Evolutionary conservation across 2,888 invertebrate species (phyloP), one percentile per base, ranked within the genome.

Genomic region (Erebia ligea): DNA sequence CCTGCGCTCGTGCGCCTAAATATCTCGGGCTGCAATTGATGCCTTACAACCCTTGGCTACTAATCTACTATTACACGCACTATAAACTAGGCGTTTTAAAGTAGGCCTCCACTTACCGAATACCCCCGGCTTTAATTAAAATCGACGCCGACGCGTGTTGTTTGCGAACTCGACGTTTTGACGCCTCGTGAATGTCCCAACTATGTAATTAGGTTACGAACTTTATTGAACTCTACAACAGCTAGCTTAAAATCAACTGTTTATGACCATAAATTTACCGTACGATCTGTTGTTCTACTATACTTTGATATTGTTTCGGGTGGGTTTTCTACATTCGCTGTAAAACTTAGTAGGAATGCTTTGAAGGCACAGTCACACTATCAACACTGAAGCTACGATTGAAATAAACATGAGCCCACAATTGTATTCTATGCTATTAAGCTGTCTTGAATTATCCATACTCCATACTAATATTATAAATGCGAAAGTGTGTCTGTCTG

Each of bases 41-140:
- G n/a, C n/a, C n/a, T n/a, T n/a, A n/a, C n/a, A n/a, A n/a, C n/a
- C n/a, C n/a, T n/a, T n/a, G n/a, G n/a, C n/a, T n/a, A n/a, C n/a
- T n/a, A n/a, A n/a, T n/a, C n/a, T 5, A 17, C 6, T 56, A 69
- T 13, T 48, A 17, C 2, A 9, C 56, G 13, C 40, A 25, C 59
- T 57, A 67, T 59, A 67, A 74, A 72, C 68, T 68, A 50, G 52
- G 65, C 25, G 45, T 69, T 66, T 66, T 66, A 66, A 57, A 56
- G 56, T 45, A 21, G 15, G 67, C 67, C 67, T 68, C 63, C 63
- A 69, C 57, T 73, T 68, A 68, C 58, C 69, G 73, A 75, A 72
- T 70, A 75, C 69, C 68, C 67, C 61, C 69, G 72, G 76, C 76
- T 80, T 80, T 80, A 80, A 80, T 80, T 80, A 79, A 80, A 80